Evolutionary conservation across 2,113 vertebrate species (phyloP), one percentile per base, ranked within the genome.

Genomic region (Siphamia tubifer): DNA sequence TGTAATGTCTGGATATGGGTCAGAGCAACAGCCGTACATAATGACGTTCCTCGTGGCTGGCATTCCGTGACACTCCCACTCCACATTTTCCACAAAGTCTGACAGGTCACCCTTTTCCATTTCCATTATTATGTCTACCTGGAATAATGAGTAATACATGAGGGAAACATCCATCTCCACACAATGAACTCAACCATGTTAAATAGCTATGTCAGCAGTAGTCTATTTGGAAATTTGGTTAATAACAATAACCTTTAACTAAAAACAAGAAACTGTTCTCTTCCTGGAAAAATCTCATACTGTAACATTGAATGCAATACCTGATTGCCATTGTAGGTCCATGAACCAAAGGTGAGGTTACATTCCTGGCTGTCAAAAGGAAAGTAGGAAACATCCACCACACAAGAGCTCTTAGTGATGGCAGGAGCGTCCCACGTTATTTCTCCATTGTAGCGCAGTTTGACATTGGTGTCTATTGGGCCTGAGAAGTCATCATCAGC

Each of bases 251-350:
- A n/a, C n/a, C n/a, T n/a, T n/a, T n/a, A n/a, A n/a, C n/a, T n/a
- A n/a, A n/a, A n/a, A n/a, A n/a, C n/a, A n/a, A n/a, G n/a, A n/a
- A n/a, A n/a, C n/a, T n/a, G n/a, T n/a, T n/a, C n/a, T n/a, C n/a
- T n/a, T n/a, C n/a, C n/a, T n/a, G n/a, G n/a, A n/a, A n/a, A n/a
- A n/a, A n/a, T n/a, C n/a, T n/a, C n/a, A n/a, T n/a, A n/a, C n/a
- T n/a, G n/a, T n/a, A n/a, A 5, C n/a, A 5, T 15, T 6, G 25
- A 17, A 4, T 17, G 45, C 19, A 31, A 27, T 30, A 98, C 96
- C 90, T 99, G 98, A 74, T 99, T 97, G 61, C 98, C 98, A 25
- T 99, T 99, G 92, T 99, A 99, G 53, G 98, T 99, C 98, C 98
- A 99, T 15, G 98, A 99, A 4, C 98, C 98, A 73, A 99, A 99